Evolutionary conservation across 2,797 vertebrate genomes (phyloP), one percentile per base, ranked within the genome.

Genomic region (Thalassophryne amazonica): DNA sequence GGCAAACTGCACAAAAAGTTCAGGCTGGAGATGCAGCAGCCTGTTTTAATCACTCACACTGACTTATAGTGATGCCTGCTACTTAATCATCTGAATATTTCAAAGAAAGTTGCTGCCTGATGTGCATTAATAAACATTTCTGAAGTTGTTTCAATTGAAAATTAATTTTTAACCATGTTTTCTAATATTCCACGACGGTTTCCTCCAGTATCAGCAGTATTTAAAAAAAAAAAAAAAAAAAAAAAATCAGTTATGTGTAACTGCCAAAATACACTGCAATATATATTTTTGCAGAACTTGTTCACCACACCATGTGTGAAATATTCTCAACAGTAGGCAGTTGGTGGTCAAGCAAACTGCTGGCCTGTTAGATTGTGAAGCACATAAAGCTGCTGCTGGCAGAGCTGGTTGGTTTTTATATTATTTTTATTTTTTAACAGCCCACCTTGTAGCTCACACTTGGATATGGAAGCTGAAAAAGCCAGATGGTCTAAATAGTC

Each of bases 1-100:
- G 70, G 55, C 43, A 51, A 30, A 64, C 31, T 36, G 36, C 42
- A 27, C 60, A 31, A 24, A 61, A 53, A 62, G 73, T 72, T 58
- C 61, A 56, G 10, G 36, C 27, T 45, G 24, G 68, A 64, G 64
- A 54, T 60, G 3, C 4, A 35, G 22, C 4, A 18, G 29, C 48
- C 49, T 48, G 27, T 46, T 56, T 11, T 24, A 25, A 35, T 11
- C 8, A 9, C 12, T 36, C 8, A 9, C 12, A 36, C 15, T 23
- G 27, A 55, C 30, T 36, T 4, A 13, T 2, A 38, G 5, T 6
- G 16, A 38, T 15, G 18, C 25, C n/a, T 15, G 8, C 34, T 3
- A 16, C n/a, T 32, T 4, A 19, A 21, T 19, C n/a, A 29, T 40
- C 45, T 52, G 3, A 18, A 14, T 37, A 16, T 36, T 43, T 6